phyloP scores from a whole-genome alignment of 2,797 vertebrate genomes.

The Clarias laeviceps region DNA sequence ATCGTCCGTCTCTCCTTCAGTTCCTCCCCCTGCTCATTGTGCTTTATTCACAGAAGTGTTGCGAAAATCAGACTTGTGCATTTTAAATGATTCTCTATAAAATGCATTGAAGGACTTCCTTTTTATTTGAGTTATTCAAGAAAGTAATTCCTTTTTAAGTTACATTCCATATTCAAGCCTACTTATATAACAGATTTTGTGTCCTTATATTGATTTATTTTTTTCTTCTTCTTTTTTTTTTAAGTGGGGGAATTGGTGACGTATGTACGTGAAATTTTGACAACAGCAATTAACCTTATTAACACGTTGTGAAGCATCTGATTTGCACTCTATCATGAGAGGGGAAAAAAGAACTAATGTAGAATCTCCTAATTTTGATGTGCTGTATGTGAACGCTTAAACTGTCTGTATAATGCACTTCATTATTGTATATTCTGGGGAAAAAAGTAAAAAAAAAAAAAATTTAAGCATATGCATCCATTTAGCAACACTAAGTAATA shows the following conservation, averaged over 20 bases:
- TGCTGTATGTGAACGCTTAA: constrained; percentile 92
- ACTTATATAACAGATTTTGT: constrained; percentile 70
- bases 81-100: constrained; percentile 71
- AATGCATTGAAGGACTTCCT: constrained; percentile 89
- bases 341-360: constrained; percentile 80
- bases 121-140: constrained; percentile 85
- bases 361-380: constrained; percentile 90
- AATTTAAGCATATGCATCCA: constrained; percentile 88
- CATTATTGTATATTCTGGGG: constrained; percentile 89
- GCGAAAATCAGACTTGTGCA: constrained; percentile 77
- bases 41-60: constrained; percentile 88
- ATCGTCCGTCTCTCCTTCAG: constrained; percentile 81
- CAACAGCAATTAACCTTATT: constrained; percentile 75
- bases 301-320: constrained; percentile 90
- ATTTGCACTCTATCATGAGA: constrained; percentile 98
- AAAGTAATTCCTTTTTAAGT: constrained; percentile 79
- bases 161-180: constrained; percentile 96
- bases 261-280: constrained; percentile 84
- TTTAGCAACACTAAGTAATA: constrained; percentile 95
- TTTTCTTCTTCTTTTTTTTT: constrained; percentile 68
- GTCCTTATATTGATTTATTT: constrained; percentile 52
- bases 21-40: constrained; percentile 84
- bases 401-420: constrained; percentile 94
- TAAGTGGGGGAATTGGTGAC: constrained; percentile 81
- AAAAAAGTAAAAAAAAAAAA: constrained; percentile 67